A percentile compares a stretch with the other conserved stretches of the same genome.
Evolutionary conservation across 2,888 invertebrate species (phyloP).

Genomic region (Cerastoderma edule): DNA sequence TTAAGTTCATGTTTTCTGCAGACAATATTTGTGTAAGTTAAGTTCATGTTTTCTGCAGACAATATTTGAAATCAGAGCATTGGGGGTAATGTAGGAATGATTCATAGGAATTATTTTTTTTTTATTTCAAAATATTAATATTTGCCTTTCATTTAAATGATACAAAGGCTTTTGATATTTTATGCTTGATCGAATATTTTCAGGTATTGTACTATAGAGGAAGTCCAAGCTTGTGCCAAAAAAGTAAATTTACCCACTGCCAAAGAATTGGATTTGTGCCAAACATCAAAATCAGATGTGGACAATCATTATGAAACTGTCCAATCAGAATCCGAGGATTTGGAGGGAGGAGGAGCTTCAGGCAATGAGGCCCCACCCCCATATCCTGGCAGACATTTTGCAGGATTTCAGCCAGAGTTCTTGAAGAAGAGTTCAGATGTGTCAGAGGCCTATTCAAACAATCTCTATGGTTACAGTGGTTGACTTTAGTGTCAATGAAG

Average conservation of each 20-base stretch:
- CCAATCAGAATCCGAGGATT: constrained; percentile 26
- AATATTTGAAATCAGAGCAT: too few species aligned
- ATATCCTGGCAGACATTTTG: constrained; percentile 19
- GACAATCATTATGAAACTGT: constrained; percentile 41
- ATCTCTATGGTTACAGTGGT: constrained; percentile 48
- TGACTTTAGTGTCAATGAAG: constrained; percentile 3
- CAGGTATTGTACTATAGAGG: constrained; percentile 49
- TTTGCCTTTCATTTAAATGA: neutral
- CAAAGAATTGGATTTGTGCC: constrained; percentile 24
- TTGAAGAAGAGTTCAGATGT: constrained; percentile 52
- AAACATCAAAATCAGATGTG: neutral
- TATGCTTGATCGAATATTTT: constrained; percentile 19
- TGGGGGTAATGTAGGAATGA: too few species aligned
- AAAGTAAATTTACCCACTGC: constrained; percentile 39
- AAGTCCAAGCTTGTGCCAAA: constrained; percentile 30
- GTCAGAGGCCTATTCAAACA: constrained; percentile 53
- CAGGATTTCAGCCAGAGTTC: constrained; percentile 49
- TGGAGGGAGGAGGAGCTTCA: constrained; percentile 16
- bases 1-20: too few species aligned
- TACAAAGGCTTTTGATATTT: neutral
- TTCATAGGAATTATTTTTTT: too few species aligned
- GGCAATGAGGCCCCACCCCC: constrained; percentile 30
- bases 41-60: too few species aligned
- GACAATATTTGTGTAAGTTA: too few species aligned
- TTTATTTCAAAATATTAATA: too few species aligned